Base-by-base conservation (phyloP, 2,888 invertebrate species). In the Muschampia plurimacula region DNA sequence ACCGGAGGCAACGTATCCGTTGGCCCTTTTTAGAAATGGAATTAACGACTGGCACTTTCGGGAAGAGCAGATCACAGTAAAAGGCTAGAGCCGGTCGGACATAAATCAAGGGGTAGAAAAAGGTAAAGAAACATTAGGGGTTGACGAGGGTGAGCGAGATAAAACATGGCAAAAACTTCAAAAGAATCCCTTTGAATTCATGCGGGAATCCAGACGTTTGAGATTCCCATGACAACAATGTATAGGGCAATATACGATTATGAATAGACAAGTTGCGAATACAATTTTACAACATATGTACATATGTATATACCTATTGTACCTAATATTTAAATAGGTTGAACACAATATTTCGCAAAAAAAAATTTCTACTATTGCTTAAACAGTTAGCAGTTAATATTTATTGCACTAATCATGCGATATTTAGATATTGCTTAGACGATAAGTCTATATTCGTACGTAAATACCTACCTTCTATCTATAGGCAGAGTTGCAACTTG, bases 1-100 rank as follows among this genome's bases (percentile, higher is more conserved):
- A 90, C 88, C 90, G 91, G 92, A 92, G 92, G 87, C 86, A 84
- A 85, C 84, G 84, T 85, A 90, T 93, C 92, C 93, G 93, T 84
- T 82, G 85, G 79, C 81, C 84, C 82, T 88, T 91, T 72, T 90
- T 89, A 89, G 89, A 91, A 89, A 88, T 88, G 88, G 85, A 87
- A 87, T 87, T 84, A 89, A 90, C 84, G 86, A 86, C 89, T 86
- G 83, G 81, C 86, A 87, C 85, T 89, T 89, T 89, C 78, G 84
- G 83, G 85, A 89, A 86, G 83, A 84, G 79, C 76, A 83, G 82
- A 82, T 82, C 82, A 83, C 85, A 86, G 79, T 80, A 85, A 80
- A 86, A 87, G 86, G 85, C 84, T 80, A 85, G 86, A 87, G 86
- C 86, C 84, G 85, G 84, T 79, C 81, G 83, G 78, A 78, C 83